Evolutionary conservation across 1,140 invertebrate species (phyloP).

Genomic region (Melitaea cinxia): DNA sequence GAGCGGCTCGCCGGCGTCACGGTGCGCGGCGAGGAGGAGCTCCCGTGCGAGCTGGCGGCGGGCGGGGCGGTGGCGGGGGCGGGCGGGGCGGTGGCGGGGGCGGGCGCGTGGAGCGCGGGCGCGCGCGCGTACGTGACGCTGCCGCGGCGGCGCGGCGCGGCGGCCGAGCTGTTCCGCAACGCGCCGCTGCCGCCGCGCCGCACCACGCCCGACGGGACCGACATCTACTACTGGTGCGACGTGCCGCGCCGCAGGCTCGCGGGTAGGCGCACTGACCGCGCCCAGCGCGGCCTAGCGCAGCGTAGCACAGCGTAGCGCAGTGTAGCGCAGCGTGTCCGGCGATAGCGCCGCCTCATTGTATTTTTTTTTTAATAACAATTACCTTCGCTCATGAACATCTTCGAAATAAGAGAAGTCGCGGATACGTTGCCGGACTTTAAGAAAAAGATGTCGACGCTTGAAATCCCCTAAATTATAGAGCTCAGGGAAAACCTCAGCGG

Average conservation of each 20-base stretch:
- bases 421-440: too few relatives aligned
- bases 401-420: too few relatives aligned
- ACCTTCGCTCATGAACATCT: too few relatives aligned
- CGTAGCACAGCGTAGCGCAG: too few relatives aligned
- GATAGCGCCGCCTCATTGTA: too few relatives aligned
- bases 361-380: too few relatives aligned
- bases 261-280: too few relatives aligned
- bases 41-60: conserved; percentile 77
- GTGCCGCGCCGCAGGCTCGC: conserved; percentile 81
- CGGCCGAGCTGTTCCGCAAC: conserved; percentile 67
- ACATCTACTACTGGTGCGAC: conserved; percentile 93
- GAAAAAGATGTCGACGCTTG: too few relatives aligned
- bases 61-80: conserved; percentile 40
- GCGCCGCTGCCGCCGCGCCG: conserved; percentile 85
- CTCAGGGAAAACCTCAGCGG: too few relatives aligned
- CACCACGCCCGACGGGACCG: conserved; percentile 89
- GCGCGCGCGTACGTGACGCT: conserved; percentile 47
- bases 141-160: conserved; percentile 83
- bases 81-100: conserved; percentile 36
- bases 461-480: too few relatives aligned
- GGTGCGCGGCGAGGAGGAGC: conserved; percentile 87
- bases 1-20: conserved; percentile 67
- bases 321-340: too few relatives aligned
- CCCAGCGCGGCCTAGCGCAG: too few relatives aligned
- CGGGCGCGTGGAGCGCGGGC: conserved; percentile 66